Evolutionary conservation across 2,888 invertebrate species (phyloP), one percentile per base, ranked within the genome.

Genomic region (Pseudococcus jackbeardsleyi): DNA sequence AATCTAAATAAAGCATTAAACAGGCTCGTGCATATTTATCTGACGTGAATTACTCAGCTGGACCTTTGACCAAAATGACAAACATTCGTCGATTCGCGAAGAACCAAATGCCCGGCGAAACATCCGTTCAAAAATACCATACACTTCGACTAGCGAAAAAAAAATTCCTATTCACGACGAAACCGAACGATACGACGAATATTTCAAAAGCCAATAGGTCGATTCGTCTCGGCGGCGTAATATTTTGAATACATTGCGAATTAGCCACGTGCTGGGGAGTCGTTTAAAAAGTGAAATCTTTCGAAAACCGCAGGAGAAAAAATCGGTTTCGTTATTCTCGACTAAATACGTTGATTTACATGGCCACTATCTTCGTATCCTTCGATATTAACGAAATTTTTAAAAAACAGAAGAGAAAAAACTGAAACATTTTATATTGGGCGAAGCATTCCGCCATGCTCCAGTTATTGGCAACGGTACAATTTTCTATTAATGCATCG

Each of bases 401-500:
- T 2, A 33, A 59, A n/a, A 59, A 59, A 15, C 12, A n/a, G n/a
- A 33, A 64, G 15, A 22, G 22, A 64, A 64, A 64, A 64, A 64
- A 64, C 5, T 22, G 64, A 72, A 72, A 72, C 72, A 39, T 33
- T 72, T 72, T 72, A 72, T 72, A 72, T 33, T 64, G 64, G 33
- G 72, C 72, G 33, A 72, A 72, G 33, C 72, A 72, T 72, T 72
- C 72, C 72, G 79, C 79, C 79, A 82, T 82, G 79, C 79, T 82
- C 79, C 79, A 82, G 79, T 82, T 82, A 82, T 82, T 82, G 79
- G 79, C 79, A 82, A 11, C 9, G 19, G n/a, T 82, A 82, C 79
- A 82, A 82, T 46, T 82, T 82, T 82, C 79, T 82, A 82, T 82
- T 82, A 82, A 82, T 46, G 79, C 79, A 42, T 42, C 79, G 46